These are phyloP conservation scores for Fulmarus glacialis DNA, from an alignment of 2,113 vertebrate species.

Conservation along the genomic window DNA sequence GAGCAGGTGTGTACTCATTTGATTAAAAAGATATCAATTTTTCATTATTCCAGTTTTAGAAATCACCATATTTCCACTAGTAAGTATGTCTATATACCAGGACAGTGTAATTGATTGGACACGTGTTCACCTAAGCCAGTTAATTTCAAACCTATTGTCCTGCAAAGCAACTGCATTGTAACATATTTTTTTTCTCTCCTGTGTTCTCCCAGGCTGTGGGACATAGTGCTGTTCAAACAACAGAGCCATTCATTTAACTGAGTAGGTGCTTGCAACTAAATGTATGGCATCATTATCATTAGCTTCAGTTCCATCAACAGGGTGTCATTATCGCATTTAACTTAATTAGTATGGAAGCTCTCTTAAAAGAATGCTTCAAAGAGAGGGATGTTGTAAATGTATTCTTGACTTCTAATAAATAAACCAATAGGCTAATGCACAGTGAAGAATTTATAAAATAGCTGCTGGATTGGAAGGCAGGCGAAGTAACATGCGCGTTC, in stretches of 20 bases:
- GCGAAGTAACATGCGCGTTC: not conserved
- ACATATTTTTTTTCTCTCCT: not conserved
- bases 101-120: constrained; percentile 7
- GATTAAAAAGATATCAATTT: constrained; percentile 19
- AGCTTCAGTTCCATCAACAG: constrained; percentile 56
- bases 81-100: not conserved
- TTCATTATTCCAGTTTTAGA: constrained; percentile 26
- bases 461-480: not conserved
- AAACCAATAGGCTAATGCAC: constrained; percentile 45
- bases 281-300: constrained; percentile 57
- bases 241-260: constrained; percentile 40
- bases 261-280: constrained; percentile 51
- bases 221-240: constrained; percentile 6
- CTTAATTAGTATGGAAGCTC: constrained; percentile 66
- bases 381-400: constrained; percentile 35
- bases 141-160: constrained; percentile 44
- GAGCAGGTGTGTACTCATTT: not conserved
- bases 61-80: not conserved
- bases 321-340: constrained; percentile 64
- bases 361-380: constrained; percentile 43
- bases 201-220: not conserved
- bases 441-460: constrained; percentile 16
- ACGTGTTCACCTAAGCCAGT: not conserved
- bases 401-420: constrained; percentile 54
- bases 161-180: not conserved